Evolutionary conservation across 2,888 invertebrate genomes (phyloP), one percentile per base, ranked within the genome.

Genomic region (Polyommatus iphigenia): DNA sequence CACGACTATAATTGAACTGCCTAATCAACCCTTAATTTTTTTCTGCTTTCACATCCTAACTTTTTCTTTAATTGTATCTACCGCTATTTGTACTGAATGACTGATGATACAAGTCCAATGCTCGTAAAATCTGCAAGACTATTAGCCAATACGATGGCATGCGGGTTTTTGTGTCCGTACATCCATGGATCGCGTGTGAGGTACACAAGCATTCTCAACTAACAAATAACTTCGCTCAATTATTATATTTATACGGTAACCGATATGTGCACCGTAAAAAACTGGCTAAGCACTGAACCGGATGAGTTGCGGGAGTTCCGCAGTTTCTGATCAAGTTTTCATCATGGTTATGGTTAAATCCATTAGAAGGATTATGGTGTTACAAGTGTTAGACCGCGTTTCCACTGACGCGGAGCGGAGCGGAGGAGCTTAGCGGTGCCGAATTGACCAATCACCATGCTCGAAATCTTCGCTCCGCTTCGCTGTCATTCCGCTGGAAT

Each of bases 201-300:
- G 18, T 29, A 18, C 29, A 18, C 15, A 15, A 29, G 67, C 18
- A 67, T 67, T 32, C 67, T 29, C 24, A 24, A 62, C 62, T 67
- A 67, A 67, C 67, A 32, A 67, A 67, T 67, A 67, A 18, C 67
- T 67, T 4, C 15, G 29, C 29, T 67, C 67, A 67, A 67, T 67
- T 67, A 67, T 67, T 67, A 67, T 67, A 67, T 62, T 62, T 62
- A 20, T 62, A 62, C 62, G 62, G 62, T 62, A 62, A 62, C 67
- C 67, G 67, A 67, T 67, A 67, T 32, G 29, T 67, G 29, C 67
- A 18, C 54, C 18, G 54, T 54, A 54, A 54, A 54, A 54, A 54
- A 18, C 29, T 29, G 15, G 29, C 13, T 4, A 18, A 67, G 29
- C 67, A 5, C 32, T 6, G 67, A 32, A 54, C 15, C 29, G 67